These are phyloP conservation scores for Pocota personata DNA, from an alignment of 2,888 invertebrate species.

Conservation along the genomic window DNA sequence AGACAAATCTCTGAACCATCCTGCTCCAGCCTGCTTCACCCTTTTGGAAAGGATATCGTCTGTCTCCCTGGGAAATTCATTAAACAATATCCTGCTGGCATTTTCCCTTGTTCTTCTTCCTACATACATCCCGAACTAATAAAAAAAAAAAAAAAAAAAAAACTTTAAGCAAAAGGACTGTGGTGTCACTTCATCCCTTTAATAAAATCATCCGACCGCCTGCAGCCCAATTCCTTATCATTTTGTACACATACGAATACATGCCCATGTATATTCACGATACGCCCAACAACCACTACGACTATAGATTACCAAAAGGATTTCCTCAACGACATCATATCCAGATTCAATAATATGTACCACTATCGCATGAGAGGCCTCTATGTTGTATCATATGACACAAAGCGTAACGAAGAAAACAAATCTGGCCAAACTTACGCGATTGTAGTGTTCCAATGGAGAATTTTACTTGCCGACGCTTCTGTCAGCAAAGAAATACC, in stretches of 20 bases:
- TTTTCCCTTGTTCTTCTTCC: slow-evolving; percentile 27
- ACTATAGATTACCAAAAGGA: slow-evolving; percentile 51
- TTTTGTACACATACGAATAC: slow-evolving; percentile 24
- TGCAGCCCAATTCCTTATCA: slow-evolving; percentile 36
- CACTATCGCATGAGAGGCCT: slow-evolving; percentile 4
- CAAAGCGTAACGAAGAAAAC: slow-evolving; percentile 2
- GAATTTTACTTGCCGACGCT: slow-evolving; percentile 43
- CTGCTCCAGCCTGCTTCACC: background rate
- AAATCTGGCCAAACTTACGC: slow-evolving; percentile 27
- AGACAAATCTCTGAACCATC: slow-evolving; percentile 9
- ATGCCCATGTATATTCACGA: no score
- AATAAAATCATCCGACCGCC: slow-evolving; percentile 30
- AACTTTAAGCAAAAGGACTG: background rate
- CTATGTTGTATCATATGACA: slow-evolving; percentile 12
- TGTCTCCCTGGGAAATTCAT: slow-evolving; percentile 50
- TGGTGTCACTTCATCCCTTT: slow-evolving; percentile 37
- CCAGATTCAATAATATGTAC: slow-evolving; percentile 30
- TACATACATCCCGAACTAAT: background rate
- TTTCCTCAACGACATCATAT: slow-evolving; percentile 54
- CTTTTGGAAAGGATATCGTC: slow-evolving; percentile 1
- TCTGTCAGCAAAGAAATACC: slow-evolving; percentile 42
- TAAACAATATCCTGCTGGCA: slow-evolving; percentile 54
- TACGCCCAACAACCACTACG: slow-evolving; percentile 22
- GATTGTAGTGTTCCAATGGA: slow-evolving; percentile 17
- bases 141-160: background rate